Evolutionary conservation across 2,888 invertebrate species (phyloP).

Genomic region (Plagiodera versicolora): DNA sequence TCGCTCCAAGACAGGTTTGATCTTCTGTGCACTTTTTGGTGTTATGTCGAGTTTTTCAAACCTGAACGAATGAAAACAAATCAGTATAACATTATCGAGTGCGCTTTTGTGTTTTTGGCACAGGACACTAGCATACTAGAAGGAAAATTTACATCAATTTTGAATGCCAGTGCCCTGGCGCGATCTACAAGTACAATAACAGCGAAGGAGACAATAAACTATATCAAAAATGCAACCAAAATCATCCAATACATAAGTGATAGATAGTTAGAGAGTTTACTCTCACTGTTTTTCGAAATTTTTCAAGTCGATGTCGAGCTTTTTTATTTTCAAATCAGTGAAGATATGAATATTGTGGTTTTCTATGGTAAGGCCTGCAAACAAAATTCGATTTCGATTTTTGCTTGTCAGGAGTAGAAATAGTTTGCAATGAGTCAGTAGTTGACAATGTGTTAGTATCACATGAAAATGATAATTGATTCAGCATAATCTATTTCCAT

Average conservation of each 20-base stretch:
- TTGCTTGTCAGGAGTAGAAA: too few species aligned
- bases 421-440: too few species aligned
- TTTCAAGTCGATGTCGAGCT: too few species aligned
- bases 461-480: too few species aligned
- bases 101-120: constrained; percentile 40
- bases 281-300: neutral
- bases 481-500: too few species aligned
- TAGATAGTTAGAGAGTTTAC: too few species aligned
- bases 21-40: constrained; percentile 99
- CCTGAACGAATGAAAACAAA: constrained; percentile 58
- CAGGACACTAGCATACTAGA: constrained; percentile 56
- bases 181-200: constrained; percentile 23
- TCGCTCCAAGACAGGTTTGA: constrained; percentile 96
- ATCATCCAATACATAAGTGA: neutral
- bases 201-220: constrained; percentile 20
- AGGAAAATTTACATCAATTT: constrained; percentile 18
- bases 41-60: constrained; percentile 99
- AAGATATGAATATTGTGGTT: too few species aligned
- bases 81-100: neutral
- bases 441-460: too few species aligned
- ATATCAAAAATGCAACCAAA: constrained; percentile 20
- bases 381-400: too few species aligned
- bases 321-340: too few species aligned
- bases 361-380: too few species aligned
- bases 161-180: constrained; percentile 90